phyloP scores from a whole-genome alignment of 1,140 invertebrate genomes.

The Argopecten irradians region DNA sequence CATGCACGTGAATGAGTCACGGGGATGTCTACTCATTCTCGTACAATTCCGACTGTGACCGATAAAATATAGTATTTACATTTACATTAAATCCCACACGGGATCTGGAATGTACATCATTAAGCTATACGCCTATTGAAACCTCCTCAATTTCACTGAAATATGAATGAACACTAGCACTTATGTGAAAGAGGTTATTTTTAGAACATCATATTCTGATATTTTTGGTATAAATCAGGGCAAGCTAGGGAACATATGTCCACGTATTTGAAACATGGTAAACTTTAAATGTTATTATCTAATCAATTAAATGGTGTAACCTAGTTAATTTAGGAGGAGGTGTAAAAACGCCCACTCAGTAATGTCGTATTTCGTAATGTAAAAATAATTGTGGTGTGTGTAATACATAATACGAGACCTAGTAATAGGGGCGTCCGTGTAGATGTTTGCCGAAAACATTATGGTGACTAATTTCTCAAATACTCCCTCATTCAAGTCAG shows the following conservation, averaged over 20 bases:
- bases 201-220: background rate
- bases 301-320: background rate
- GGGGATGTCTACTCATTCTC: background rate
- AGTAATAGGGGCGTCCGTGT: background rate
- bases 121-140: background rate
- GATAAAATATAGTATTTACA: background rate
- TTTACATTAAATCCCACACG: background rate
- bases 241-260: too few relatives aligned
- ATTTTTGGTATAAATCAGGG: too few relatives aligned
- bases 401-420: background rate
- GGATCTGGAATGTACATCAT: background rate
- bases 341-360: background rate
- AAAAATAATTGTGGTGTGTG: background rate
- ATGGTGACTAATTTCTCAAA: conserved; percentile 1
- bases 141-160: background rate
- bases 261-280: too few relatives aligned
- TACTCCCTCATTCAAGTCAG: background rate
- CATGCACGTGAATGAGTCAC: background rate
- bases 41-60: background rate
- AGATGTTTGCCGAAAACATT: background rate
- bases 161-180: background rate
- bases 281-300: too few relatives aligned
- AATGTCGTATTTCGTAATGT: background rate
- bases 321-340: background rate
- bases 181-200: background rate